Conservation (phyloP, 2,113 vertebrate genomes). For the Ranitomeya imitator region DNA sequence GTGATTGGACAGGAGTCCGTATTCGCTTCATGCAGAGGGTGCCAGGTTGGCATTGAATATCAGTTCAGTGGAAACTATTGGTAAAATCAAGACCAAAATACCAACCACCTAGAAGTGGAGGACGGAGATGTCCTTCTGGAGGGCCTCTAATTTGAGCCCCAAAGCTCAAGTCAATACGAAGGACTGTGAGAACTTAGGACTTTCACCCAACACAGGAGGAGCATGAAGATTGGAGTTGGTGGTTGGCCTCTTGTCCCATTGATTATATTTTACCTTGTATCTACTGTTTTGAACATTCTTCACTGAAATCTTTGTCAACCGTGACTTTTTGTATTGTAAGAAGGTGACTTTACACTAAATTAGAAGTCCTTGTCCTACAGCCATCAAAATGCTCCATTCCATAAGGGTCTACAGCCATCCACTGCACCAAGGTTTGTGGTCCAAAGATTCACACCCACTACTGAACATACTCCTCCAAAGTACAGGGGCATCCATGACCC, state of each 20-base stretch:
- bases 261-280: neutral
- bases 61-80: neutral
- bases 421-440: neutral
- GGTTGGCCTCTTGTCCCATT: neutral
- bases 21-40: too few species aligned
- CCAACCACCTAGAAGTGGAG: neutral
- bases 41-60: too few species aligned
- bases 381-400: neutral
- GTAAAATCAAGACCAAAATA: neutral
- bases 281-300: neutral
- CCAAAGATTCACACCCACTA: neutral
- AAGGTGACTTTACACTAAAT: neutral
- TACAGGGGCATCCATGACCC: neutral
- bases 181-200: neutral
- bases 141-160: neutral
- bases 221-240: neutral
- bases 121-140: neutral
- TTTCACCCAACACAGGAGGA: neutral
- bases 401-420: neutral
- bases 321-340: neutral
- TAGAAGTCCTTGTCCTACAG: neutral
- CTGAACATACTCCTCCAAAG: neutral
- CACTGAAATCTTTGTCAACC: neutral
- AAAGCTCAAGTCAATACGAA: neutral
- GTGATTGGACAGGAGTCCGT: too few species aligned